Percentiles rank a stretch among this genome's conserved stretches.
Evolutionary conservation across 2,797 vertebrate species (phyloP).

Genomic region (Gymnopithys bicolor): DNA sequence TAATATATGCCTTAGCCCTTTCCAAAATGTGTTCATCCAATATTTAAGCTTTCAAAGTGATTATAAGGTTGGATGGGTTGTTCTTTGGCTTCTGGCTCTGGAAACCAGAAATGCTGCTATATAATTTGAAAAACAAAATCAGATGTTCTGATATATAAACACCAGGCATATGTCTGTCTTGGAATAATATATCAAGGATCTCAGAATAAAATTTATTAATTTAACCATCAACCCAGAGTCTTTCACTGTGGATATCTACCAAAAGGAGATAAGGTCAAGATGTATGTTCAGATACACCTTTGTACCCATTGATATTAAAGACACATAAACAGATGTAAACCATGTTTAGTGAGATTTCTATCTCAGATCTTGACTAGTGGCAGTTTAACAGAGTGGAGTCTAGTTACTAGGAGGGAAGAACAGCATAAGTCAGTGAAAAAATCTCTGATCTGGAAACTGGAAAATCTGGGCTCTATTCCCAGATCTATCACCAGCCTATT

Average conservation of each 20-base stretch:
- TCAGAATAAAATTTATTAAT: slow-evolving; percentile 34
- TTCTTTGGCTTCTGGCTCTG: slow-evolving; percentile 18
- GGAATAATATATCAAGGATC: slow-evolving; percentile 11
- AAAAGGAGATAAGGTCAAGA: neutral
- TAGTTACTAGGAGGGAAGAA: neutral
- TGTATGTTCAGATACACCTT: neutral
- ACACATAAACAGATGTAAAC: neutral
- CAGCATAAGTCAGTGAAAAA: neutral
- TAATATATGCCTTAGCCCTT: neutral
- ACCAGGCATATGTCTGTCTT: neutral
- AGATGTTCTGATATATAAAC: neutral
- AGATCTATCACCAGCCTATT: neutral
- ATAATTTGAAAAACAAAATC: slow-evolving; percentile 14
- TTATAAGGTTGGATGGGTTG: neutral
- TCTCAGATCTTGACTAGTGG: neutral
- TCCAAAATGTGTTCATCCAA: neutral
- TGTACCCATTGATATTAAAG: neutral
- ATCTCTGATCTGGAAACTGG: neutral
- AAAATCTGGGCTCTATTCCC: neutral
- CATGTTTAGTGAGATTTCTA: neutral
- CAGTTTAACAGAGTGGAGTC: neutral
- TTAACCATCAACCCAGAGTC: neutral
- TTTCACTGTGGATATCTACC: neutral
- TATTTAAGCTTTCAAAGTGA: slow-evolving; percentile 54
- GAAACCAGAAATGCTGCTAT: neutral